These are phyloP conservation scores for Drosophila auraria DNA, from an alignment of 1,140 invertebrate species.

Conservation along the genomic window DNA sequence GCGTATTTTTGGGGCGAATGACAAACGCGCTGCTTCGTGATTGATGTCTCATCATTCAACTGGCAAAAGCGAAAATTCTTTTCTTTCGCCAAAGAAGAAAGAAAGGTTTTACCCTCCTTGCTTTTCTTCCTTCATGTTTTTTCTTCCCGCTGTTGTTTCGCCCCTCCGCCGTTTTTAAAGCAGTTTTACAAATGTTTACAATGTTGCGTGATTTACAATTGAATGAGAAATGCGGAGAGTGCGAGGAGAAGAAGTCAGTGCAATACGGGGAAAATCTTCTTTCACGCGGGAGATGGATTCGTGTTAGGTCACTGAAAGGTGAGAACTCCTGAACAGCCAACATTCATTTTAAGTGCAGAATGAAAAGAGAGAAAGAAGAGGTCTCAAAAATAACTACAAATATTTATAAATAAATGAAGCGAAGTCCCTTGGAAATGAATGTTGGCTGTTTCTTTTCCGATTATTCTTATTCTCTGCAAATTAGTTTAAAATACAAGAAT, in stretches of 20 bases:
- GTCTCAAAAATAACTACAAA: conserved; percentile 20
- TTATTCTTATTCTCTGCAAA: conserved; percentile 5
- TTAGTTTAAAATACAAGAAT: conserved; percentile 8
- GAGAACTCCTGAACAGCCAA: conserved; percentile 21
- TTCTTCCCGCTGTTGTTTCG: conserved; percentile 3
- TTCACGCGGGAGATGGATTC: conserved; percentile 33
- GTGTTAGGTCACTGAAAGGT: conserved; percentile 44
- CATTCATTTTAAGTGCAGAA: conserved; percentile 13
- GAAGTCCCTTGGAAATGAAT: conserved; percentile 5
- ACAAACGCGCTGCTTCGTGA: conserved; percentile 73
- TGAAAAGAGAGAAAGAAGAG: too few relatives aligned
- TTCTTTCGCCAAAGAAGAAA: conserved; percentile 14
- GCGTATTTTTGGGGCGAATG: conserved; percentile 61
- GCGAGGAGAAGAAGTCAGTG: conserved; percentile 16
- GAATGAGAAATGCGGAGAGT: conserved; percentile 53
- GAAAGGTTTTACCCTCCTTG: conserved; percentile 2
- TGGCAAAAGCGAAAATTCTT: conserved; percentile 60
- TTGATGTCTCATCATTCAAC: conserved; percentile 81
- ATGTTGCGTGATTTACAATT: conserved; percentile 83
- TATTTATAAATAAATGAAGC: conserved; percentile 35
- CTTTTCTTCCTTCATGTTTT: background rate
- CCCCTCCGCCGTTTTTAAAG: conserved; percentile 58
- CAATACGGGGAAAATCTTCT: conserved; percentile 11
- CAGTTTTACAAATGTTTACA: conserved; percentile 83
- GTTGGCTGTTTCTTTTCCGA: background rate